Percentiles rank a stretch among this genome's conserved stretches.
These are phyloP conservation scores for Hylia prasina DNA, from an alignment of 2,113 vertebrate genomes.

Conservation along the genomic window DNA sequence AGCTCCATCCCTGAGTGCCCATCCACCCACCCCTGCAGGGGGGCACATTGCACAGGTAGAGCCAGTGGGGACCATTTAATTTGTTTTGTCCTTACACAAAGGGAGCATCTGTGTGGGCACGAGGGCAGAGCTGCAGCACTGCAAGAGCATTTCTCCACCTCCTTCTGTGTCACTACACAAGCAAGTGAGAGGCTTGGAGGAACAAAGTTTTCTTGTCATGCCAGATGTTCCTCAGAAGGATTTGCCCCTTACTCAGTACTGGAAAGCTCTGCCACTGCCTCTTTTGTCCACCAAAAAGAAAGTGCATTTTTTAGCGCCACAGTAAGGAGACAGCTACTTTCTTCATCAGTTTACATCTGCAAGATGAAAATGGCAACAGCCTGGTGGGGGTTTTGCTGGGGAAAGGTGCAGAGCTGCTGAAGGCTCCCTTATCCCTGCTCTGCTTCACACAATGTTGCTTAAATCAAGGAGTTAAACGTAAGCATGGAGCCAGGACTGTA, in stretches of 20 bases:
- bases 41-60: fast-evolving
- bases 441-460: background rate
- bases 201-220: background rate
- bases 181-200: background rate
- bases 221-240: background rate
- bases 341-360: background rate
- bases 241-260: background rate
- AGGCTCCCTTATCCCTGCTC: background rate
- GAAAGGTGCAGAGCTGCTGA: background rate
- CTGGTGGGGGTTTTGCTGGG: background rate
- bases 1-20: background rate
- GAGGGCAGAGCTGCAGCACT: background rate
- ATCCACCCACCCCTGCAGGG: background rate
- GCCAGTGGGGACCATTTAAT: background rate
- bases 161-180: background rate
- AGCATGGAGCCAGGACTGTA: background rate
- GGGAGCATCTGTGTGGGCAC: background rate
- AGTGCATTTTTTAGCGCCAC: background rate
- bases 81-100: background rate
- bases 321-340: background rate
- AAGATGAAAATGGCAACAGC: background rate
- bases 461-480: background rate
- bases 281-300: background rate
- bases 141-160: background rate
- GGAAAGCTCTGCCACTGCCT: background rate